Evolutionary conservation across 2,113 vertebrate species (phyloP).

Genomic region (Chionis minor): DNA sequence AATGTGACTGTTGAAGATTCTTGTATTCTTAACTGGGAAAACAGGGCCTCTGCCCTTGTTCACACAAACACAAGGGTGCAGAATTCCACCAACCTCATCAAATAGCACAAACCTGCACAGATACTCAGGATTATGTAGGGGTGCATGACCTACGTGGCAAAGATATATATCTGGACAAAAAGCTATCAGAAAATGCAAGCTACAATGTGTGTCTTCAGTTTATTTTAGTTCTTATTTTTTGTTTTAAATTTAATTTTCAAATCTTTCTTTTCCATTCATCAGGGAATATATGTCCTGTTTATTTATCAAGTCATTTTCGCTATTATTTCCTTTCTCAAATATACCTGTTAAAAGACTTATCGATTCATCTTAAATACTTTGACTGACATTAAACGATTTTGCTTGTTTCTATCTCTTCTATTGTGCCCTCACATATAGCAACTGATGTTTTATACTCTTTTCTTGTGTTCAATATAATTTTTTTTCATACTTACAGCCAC

Average conservation of each 20-base stretch:
- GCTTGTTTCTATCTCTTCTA: neutral
- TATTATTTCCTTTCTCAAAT: neutral
- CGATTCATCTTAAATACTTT: neutral
- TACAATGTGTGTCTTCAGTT: neutral
- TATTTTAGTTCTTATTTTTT: neutral
- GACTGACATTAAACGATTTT: neutral
- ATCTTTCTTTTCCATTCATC: neutral
- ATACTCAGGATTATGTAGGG: neutral
- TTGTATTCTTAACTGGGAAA: neutral
- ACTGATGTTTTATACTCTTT: neutral
- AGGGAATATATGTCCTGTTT: neutral
- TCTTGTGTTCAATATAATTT: neutral
- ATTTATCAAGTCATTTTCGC: neutral
- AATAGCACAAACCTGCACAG: neutral
- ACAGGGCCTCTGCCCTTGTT: neutral
- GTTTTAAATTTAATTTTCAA: neutral
- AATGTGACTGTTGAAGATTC: neutral
- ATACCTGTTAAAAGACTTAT: neutral
- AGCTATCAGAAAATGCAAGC: neutral
- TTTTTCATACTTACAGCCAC: neutral
- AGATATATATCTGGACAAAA: neutral
- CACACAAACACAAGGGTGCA: neutral
- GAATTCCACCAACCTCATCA: neutral
- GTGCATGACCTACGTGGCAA: neutral
- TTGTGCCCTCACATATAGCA: neutral